Base-by-base conservation (phyloP, 2,888 invertebrate species). In the Limnephilus marmoratus region DNA sequence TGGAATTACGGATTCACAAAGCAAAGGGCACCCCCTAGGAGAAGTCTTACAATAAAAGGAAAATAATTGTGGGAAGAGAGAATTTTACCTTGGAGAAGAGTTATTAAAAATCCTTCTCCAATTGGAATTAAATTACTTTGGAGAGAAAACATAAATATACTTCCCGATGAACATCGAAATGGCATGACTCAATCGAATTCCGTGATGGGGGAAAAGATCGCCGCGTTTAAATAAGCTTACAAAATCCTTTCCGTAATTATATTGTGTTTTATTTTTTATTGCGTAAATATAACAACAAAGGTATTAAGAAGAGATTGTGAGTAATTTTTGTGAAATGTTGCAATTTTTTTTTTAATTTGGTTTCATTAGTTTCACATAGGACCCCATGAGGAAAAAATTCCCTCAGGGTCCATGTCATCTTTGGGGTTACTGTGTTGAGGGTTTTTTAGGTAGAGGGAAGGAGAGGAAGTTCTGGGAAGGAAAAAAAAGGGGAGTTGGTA, bases 1-100 rank as follows among this genome's bases (percentile, higher is more conserved):
- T 41, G 34, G 91, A 93, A 93, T 93, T 92, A 93, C 49, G 91
- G 93, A 92, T 93, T 92, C 92, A 93, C 90, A 93, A 91, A 93
- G 93, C 92, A 85, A 91, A 92, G 85, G 90, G 82, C 92, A 85
- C 45, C 68, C n/a, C 85, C 86, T 91, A 68, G 37, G 86, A 68
- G 86, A 53, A 85, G 83, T 37, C 82, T 29, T 83, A 41, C 41
- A 91, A 37, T 90, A 81, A 41, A 86, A n/a, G 31, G 45, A 45
- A 45, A 82, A 68, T 45, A 49, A 82, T 68, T 53, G 80, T 80
- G 85, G 85, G 24, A 85, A 85, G 31, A 34, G 24, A 15, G 41
- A 41, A 85, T 85, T 85, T 82, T 41, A 68, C 68, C 68, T 68
- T 68, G 68, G 68, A 68, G n/a, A 68, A 24, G 68, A 68, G 68